Evolutionary conservation across 2,113 vertebrate species (phyloP), one percentile per base, ranked within the genome.

Genomic region (Tetraodon nigroviridis): DNA sequence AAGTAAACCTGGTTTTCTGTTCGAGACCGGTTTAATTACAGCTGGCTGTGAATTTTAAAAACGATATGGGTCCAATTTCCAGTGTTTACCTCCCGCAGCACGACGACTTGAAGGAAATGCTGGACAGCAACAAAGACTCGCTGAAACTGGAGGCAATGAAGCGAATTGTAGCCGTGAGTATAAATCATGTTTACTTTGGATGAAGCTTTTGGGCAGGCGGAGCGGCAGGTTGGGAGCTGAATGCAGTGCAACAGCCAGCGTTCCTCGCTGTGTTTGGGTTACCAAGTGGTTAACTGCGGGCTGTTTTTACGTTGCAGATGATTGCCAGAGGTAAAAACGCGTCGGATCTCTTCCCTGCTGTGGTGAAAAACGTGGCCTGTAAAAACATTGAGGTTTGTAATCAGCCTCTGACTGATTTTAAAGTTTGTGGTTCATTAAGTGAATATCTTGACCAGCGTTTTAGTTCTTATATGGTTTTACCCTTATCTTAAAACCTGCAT

Each of bases 121-220:
- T 99, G 20, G 97, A 99, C 68, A 97, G 94, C 87, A 99, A 99
- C 88, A 99, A 99, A 79, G 97, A 99, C 73, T 98, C 97, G 0
- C 91, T 98, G 76, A 99, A 99, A 86, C 91, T 99, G 76, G 97
- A 98, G 82, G 97, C 97, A 42, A 99, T 99, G 97, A 99, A 99
- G 86, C 92, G 96, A 66, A 98, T 98, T 1, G 96, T 99, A 51
- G 97, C 97, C 53, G 97, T 98, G 76, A 92, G 95, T 90, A 32
- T 47, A 18, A 55, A 47, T 27, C 12, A 62, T 55, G 58, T 61
- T 75, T 54, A 48, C 67, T 61, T 8, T 57, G 44, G 61, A 51
- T 62, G 47, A 48, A 10, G 10, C 22, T 46, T 56, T 55, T 61
- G 47, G 44, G 55, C 49, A 54, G 54, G 29, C 53, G 6, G 3